Evolutionary conservation across 2,797 vertebrate species (phyloP), one percentile per base, ranked within the genome.

Genomic region (Molossus molossus): DNA sequence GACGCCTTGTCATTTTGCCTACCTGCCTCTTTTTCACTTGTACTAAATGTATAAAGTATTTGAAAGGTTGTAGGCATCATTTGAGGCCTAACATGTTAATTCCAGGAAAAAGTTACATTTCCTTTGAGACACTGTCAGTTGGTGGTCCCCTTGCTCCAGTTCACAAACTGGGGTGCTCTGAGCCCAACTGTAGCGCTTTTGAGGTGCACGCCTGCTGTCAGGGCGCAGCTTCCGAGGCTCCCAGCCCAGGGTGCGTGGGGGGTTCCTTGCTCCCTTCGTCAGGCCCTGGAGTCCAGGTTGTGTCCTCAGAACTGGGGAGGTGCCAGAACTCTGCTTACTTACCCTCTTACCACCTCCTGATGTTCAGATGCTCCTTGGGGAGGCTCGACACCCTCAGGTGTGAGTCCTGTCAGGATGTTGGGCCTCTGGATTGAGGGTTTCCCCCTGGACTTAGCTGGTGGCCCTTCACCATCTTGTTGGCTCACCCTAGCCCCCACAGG

Each of bases 371-470:
- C 21, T 82, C 48, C 64, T 18, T 4, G 48, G 69, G 23, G 72
- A 9, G 25, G 45, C 33, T 9, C 3, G 4, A 58, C 0, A 1
- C 53, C 67, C 12, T 79, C 20, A 2, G 29, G 25, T 9, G 2
- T 10, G 14, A 6, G 0, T 53, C 20, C 5, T 10, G 29, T 37
- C 7, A 1, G 2, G 2, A 11, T 3, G 3, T 10, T 0, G 21
- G 27, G 58, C 23, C 29, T 65, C 37, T 29, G 29, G 53, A 29
- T 12, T 37, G 3, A 0, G 11, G 50, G 1, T 11, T 57, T 65
- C 48, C 55, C 20, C n/a, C 50, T 80, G 67, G 13, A 14, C 27
- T 8, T 21, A 48, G 15, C 58, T 18, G 3, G 50, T 7, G 4
- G 9, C 37, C 23, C n/a, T 7, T 45, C 67, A 5, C 6, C 12